These are phyloP conservation scores for Macrobrachium nipponense DNA, from an alignment of 1,140 invertebrate species.

Conservation along the genomic window DNA sequence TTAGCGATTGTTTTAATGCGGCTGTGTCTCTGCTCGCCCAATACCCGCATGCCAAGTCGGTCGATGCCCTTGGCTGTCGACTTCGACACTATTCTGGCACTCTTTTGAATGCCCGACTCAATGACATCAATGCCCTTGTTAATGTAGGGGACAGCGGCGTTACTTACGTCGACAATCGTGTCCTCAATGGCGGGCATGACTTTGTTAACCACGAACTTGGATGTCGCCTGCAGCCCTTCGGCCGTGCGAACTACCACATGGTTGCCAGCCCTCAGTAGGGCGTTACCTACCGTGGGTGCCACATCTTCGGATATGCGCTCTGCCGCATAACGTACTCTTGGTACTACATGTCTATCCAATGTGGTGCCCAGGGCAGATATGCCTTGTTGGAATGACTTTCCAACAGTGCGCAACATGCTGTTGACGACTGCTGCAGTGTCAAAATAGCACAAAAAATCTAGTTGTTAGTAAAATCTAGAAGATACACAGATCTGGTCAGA, in stretches of 20 bases:
- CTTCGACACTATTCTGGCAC: constrained; percentile 42
- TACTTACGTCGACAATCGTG: constrained; percentile 33
- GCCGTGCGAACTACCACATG: constrained; percentile 32
- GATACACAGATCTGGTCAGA: background rate
- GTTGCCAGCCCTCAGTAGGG: constrained; percentile 37
- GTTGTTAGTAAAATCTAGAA: background rate
- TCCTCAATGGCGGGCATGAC: constrained; percentile 53
- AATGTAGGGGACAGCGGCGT: constrained; percentile 53
- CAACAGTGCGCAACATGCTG: constrained; percentile 8
- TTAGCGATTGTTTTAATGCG: constrained; percentile 51
- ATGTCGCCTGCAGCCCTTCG: constrained; percentile 42
- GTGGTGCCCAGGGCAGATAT: constrained; percentile 19
- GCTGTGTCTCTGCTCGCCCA: constrained; percentile 49
- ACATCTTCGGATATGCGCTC: constrained; percentile 47
- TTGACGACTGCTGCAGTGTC: constrained; percentile 29
- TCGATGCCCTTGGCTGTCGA: constrained; percentile 50
- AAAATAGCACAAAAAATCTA: background rate
- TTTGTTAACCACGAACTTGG: constrained; percentile 21
- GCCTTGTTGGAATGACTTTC: constrained; percentile 6
- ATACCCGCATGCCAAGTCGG: constrained; percentile 21
- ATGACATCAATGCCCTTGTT: constrained; percentile 54
- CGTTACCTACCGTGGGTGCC: constrained; percentile 36
- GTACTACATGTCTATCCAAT: constrained; percentile 27
- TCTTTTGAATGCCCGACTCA: constrained; percentile 31
- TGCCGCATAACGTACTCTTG: constrained; percentile 41